phyloP scores from a whole-genome alignment of 2,888 invertebrate species.

The Calameuta pallipes region DNA sequence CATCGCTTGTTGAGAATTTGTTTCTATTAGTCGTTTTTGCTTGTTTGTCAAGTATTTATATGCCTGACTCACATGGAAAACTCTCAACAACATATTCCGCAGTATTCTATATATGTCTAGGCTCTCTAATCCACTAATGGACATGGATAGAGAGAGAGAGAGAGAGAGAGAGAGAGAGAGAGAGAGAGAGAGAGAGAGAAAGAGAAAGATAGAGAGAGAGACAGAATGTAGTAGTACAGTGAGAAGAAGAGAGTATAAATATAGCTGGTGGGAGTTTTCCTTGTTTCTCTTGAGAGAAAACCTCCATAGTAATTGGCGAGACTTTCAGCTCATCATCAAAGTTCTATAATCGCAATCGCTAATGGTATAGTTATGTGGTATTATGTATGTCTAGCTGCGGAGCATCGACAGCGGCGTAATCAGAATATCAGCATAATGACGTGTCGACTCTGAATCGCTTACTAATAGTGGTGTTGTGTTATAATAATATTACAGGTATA shows the following conservation, averaged over 20 bases:
- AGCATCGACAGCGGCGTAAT: background rate
- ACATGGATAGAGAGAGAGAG: background rate
- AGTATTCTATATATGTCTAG: background rate
- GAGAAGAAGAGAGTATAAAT: background rate
- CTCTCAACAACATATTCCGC: background rate
- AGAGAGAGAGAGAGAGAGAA: too few species aligned
- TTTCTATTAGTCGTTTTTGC: background rate
- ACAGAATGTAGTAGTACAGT: too few species aligned
- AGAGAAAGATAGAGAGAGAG: too few species aligned
- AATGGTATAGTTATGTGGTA: slow-evolving; percentile 24
- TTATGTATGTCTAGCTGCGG: slow-evolving; percentile 10
- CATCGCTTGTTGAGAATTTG: background rate
- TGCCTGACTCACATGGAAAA: background rate
- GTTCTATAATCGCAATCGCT: slow-evolving; percentile 18
- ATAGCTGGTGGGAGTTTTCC: background rate
- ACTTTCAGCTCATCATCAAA: background rate
- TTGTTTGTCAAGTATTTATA: background rate
- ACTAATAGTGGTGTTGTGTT: background rate
- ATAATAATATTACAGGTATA: background rate
- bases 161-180: background rate
- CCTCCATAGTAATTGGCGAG: background rate
- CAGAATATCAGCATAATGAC: background rate
- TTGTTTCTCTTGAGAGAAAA: background rate
- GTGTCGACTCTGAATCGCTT: background rate
- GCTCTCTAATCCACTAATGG: background rate